Evolutionary conservation across 2,888 invertebrate genomes (phyloP), one percentile per base, ranked within the genome.

Genomic region (Gari tellinella): DNA sequence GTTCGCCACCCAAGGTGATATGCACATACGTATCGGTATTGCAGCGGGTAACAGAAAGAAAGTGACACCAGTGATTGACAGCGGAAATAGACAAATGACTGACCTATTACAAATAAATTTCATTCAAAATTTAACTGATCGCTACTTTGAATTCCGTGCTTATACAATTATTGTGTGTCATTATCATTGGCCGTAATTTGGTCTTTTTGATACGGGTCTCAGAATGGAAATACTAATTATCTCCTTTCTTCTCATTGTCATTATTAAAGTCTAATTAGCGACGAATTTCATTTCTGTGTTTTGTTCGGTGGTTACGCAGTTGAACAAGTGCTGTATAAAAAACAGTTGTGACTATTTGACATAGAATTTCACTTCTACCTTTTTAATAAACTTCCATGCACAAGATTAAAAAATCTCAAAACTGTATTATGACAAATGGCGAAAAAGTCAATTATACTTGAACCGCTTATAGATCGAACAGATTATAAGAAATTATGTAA

Each of bases 61-160:
- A 61, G 37, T 61, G 61, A 61, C 61, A 61, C 51, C 25, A 49
- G 49, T 61, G 61, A 61, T 61, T 61, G 61, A 61, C 61, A 38
- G 38, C n/a, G 25, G 19, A 8, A 49, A 25, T 17, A 38, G 61
- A 61, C 40, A 51, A 51, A 61, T 61, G 23, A 61, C 40, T 51
- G 38, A 61, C 49, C 41, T 17, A 61, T 61, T 51, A 41, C 61
- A 61, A 38, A 49, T 48, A 48, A 58, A 37, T 31, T 31, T 58
- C 2, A 37, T 51, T 5, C 14, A 48, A 48, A 48, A 5, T 19
- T 48, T 48, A 19, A 48, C 14, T 48, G 48, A 48, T 48, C 48
- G 23, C 48, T 12, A 48, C 48, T 19, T 48, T 19, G 23, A 12
- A 19, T 48, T 48, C 48, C 14, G 23, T 19, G 21, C 21, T 19